Percentiles rank a stretch among this genome's conserved stretches.
These are phyloP conservation scores for Chiloscyllium plagiosum DNA, from an alignment of 2,113 vertebrate species.

Conservation along the genomic window DNA sequence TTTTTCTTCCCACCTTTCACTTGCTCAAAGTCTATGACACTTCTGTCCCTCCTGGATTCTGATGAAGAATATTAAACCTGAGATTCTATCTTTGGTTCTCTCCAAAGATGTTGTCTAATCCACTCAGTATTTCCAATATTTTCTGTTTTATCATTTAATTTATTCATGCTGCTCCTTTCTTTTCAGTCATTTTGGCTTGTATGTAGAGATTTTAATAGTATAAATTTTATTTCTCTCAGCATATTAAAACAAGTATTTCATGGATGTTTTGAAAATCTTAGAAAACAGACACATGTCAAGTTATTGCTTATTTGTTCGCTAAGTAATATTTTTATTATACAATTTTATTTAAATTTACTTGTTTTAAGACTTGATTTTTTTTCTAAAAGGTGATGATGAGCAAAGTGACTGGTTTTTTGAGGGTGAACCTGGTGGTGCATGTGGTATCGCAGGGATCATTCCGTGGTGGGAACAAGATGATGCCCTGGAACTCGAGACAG, in stretches of 20 bases:
- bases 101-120: not conserved
- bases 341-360: conserved; percentile 41
- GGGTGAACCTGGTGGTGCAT: conserved; percentile 81
- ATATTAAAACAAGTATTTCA: not conserved
- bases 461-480: conserved; percentile 94
- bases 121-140: not conserved
- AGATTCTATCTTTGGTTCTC: not conserved
- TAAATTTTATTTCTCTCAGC: not conserved
- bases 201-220: not conserved
- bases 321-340: not conserved
- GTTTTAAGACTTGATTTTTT: conserved; percentile 37
- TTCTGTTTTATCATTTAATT: not conserved
- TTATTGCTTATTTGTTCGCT: not conserved
- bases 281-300: not conserved
- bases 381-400: conserved; percentile 78
- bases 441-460: conserved; percentile 80
- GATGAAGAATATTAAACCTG: not conserved
- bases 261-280: not conserved
- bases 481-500: conserved; percentile 65
- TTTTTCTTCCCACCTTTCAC: not conserved
- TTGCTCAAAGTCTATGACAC: not conserved
- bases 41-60: not conserved
- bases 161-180: not conserved
- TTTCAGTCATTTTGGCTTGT: not conserved
- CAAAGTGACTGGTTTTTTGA: conserved; percentile 98